Evolutionary conservation across 2,113 vertebrate genomes (phyloP).

Genomic region (Gnathonemus longibarbis): DNA sequence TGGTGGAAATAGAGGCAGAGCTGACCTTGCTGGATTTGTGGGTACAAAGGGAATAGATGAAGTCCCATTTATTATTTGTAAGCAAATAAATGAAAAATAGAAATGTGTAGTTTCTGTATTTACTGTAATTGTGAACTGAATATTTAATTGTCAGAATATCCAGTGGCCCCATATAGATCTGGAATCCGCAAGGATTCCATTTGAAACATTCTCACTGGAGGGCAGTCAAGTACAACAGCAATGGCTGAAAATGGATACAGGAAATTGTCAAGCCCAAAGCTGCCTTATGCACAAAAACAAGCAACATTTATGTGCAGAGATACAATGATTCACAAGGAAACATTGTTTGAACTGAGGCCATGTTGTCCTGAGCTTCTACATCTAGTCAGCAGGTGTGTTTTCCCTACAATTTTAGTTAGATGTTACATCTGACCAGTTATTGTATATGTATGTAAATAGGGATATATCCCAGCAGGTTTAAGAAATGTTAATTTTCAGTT

Average conservation of each 20-base stretch:
- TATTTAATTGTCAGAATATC: background rate
- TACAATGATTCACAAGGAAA: background rate
- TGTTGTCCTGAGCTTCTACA: background rate
- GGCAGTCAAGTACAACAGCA: constrained; percentile 23
- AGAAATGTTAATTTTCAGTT: background rate
- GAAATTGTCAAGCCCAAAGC: background rate
- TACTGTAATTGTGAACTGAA: background rate
- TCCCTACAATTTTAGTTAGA: background rate
- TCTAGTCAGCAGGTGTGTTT: background rate
- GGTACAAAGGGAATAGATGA: background rate
- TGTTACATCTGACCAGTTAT: background rate
- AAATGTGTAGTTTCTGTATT: background rate
- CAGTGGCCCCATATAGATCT: background rate
- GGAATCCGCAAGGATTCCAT: background rate
- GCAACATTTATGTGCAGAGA: background rate
- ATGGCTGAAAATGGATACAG: background rate
- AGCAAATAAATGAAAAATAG: background rate
- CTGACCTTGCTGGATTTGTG: background rate
- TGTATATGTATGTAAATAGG: background rate
- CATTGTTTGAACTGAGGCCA: background rate
- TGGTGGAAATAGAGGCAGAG: background rate
- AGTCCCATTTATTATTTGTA: background rate
- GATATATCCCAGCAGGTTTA: background rate
- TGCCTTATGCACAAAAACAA: background rate
- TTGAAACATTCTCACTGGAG: constrained; percentile 8